These are phyloP conservation scores for Heliconius cydno DNA, from an alignment of 2,888 invertebrate genomes.

Conservation along the genomic window DNA sequence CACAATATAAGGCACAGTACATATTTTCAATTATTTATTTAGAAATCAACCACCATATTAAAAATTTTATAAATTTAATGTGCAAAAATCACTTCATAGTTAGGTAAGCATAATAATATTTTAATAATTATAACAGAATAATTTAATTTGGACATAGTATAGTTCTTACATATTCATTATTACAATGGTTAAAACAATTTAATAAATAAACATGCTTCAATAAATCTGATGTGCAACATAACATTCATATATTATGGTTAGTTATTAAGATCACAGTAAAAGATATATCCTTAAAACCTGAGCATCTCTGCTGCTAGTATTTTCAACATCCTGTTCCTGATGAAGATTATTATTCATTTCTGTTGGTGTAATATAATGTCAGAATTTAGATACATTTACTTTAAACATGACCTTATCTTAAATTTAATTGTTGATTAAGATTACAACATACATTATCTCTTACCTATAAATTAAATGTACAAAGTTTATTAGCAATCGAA, in stretches of 20 bases:
- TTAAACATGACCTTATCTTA: constrained; percentile 5
- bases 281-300: constrained; percentile 55
- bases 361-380: constrained; percentile 41
- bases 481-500: background rate
- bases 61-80: background rate
- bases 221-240: constrained; percentile 25
- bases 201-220: constrained; percentile 21
- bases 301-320: constrained; percentile 57
- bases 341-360: constrained; percentile 61
- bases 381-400: background rate
- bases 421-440: background rate
- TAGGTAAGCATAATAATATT: constrained; percentile 2
- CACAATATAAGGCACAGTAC: background rate
- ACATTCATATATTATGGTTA: constrained; percentile 35
- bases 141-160: background rate
- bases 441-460: background rate
- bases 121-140: background rate
- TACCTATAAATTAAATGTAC: constrained; percentile 2
- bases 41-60: background rate
- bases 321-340: constrained; percentile 59
- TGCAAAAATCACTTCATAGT: background rate
- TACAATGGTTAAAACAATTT: constrained; percentile 1
- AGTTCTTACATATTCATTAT: background rate
- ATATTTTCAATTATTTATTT: background rate
- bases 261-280: constrained; percentile 24